Evolutionary conservation across 1,140 invertebrate species (phyloP).

Genomic region (Temnothorax nylanderi): DNA sequence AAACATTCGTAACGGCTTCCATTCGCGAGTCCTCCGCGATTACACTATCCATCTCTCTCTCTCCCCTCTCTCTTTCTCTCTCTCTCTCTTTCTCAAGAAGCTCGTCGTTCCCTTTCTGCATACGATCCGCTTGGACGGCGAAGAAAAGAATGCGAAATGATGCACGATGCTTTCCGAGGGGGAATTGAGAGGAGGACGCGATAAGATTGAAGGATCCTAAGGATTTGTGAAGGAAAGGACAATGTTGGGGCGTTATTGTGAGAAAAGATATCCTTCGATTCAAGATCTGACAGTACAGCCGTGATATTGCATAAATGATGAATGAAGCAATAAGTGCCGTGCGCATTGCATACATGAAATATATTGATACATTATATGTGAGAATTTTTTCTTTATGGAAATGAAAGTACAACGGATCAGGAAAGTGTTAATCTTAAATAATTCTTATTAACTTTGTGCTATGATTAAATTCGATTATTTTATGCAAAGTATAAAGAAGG

Average conservation of each 20-base stretch:
- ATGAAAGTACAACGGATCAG: background rate
- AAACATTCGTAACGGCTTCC: constrained; percentile 62
- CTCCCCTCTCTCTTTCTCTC: constrained; percentile 33
- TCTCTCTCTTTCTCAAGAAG: background rate
- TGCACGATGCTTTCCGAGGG: constrained; percentile 30
- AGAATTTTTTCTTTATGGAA: background rate
- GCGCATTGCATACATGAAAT: background rate
- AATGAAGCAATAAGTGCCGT: background rate
- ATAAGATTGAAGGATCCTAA: constrained; percentile 33
- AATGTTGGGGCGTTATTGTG: constrained; percentile 51
- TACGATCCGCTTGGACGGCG: constrained; percentile 17
- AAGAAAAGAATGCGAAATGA: constrained; percentile 63
- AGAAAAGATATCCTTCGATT: constrained; percentile 42
- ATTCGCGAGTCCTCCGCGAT: constrained; percentile 54
- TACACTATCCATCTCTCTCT: constrained; percentile 38
- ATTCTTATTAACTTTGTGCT: background rate
- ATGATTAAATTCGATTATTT: background rate
- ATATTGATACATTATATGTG: background rate
- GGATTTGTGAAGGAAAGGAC: constrained; percentile 50
- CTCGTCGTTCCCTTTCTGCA: constrained; percentile 23
- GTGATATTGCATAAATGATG: constrained; percentile 52
- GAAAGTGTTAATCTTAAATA: background rate
- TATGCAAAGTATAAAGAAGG: too few relatives aligned
- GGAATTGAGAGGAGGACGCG: background rate
- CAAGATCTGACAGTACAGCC: constrained; percentile 6